phyloP scores from a whole-genome alignment of 2,113 vertebrate species.

The Phaetusa simplex region DNA sequence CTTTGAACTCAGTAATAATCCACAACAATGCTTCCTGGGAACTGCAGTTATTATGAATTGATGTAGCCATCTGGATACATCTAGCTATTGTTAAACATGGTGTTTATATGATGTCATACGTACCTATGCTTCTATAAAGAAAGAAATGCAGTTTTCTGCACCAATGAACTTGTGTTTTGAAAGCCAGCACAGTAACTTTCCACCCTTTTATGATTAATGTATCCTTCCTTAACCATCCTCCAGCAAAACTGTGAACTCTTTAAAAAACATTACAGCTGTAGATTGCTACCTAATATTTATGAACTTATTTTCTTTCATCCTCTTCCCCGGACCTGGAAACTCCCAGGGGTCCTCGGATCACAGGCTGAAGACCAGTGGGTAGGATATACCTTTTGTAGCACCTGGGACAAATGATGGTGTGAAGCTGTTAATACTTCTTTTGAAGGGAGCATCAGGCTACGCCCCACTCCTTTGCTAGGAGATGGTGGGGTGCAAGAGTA shows the following conservation, averaged over 20 bases:
- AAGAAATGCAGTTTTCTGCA: conserved; percentile 3
- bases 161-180: neutral
- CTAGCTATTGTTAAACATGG: conserved; percentile 22
- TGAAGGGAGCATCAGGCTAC: neutral
- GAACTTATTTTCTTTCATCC: neutral
- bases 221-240: neutral
- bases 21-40: neutral
- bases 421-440: neutral
- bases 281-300: neutral
- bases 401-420: neutral
- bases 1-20: conserved; percentile 20
- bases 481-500: neutral
- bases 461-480: neutral
- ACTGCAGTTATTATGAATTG: neutral
- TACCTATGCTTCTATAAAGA: neutral
- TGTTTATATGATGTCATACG: neutral
- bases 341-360: neutral
- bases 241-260: neutral
- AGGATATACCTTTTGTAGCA: neutral
- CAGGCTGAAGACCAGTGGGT: neutral
- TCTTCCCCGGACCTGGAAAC: neutral
- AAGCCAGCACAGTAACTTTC: neutral
- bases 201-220: neutral
- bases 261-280: neutral
- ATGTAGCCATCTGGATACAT: neutral